Base-by-base conservation (phyloP, 1,140 invertebrate species). In the Aphidius ervi region DNA sequence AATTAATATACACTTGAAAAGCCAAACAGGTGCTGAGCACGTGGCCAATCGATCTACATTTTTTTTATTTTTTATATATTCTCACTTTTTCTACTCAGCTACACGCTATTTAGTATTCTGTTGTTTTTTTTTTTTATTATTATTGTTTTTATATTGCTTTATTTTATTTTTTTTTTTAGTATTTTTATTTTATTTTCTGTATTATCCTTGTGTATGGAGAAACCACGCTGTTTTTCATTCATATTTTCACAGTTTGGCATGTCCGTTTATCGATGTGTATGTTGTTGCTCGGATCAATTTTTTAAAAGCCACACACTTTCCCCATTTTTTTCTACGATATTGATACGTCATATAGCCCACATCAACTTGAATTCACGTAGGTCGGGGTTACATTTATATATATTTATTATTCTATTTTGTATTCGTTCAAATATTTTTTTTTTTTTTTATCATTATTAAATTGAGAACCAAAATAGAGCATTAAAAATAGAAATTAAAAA, bases 181-280 rank as follows among this genome's bases (percentile, higher is more conserved):
- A 23, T 41, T 48, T 50, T 39, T 40, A 58, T 53, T 57, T 31
- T 54, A 41, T 64, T 64, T 63, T 65, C 53, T 62, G 42, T 63
- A 64, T 66, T 70, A 71, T 72, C 56, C 63, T 67, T 65, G 69
- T 69, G 69, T 60, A 52, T 66, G 63, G 52, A 54, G 39, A 54
- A 54, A 54, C 70, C 67, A 67, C 74, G 70, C 74, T 72, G 70
- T 78, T 80, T 77, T 80, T 78, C 78, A 80, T 80, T 79, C 78
- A 80, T 80, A 80, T 79, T 78, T 80, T 71, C 74, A 78, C 72
- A 70, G 67, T 63, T 68, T 46, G 53, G 23, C 57, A 64, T 66
- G 67, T 65, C 65, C 72, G 68, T 72, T 70, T 70, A 71, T 73
- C 71, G 68, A 74, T 73, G 67, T 64, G 58, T 65, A 64, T 66